A percentile compares a stretch with the other conserved stretches of the same genome.
These are phyloP conservation scores for Hipparchia semele DNA, from an alignment of 2,888 invertebrate species.

Conservation along the genomic window DNA sequence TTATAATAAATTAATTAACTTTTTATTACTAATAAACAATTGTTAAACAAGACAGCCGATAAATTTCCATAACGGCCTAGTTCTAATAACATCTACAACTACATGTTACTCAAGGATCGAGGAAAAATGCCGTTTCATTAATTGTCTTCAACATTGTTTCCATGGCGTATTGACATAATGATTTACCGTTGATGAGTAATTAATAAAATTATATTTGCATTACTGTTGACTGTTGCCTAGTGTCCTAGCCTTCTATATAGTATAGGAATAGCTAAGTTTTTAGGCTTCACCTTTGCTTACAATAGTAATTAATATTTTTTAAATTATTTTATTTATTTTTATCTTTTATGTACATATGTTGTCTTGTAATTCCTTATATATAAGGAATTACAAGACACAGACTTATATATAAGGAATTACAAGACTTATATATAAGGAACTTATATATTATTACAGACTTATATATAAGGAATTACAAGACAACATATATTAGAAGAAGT, in stretches of 20 bases:
- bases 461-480: no score
- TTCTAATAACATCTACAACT: slow-evolving; percentile 1
- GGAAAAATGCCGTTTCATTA: slow-evolving; percentile 19
- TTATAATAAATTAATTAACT: slow-evolving; percentile 2
- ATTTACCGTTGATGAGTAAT: slow-evolving; percentile 1
- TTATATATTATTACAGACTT: no score
- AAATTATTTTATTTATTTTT: no score
- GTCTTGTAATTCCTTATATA: no score
- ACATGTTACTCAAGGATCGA: slow-evolving; percentile 30
- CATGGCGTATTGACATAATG: slow-evolving; percentile 18
- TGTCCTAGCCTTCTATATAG: neutral
- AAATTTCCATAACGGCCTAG: slow-evolving; percentile 25
- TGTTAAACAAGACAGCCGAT: neutral
- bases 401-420: no score
- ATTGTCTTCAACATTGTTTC: slow-evolving; percentile 10
- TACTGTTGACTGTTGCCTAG: neutral
- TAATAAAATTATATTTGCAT: neutral
- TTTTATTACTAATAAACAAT: slow-evolving; percentile 7
- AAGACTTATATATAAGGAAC: no score
- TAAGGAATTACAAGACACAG: no score
- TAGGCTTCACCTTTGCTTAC: no score
- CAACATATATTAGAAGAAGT: no score
- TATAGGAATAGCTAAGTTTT: no score
- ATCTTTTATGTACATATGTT: no score
- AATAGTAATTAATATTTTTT: no score